Percentiles rank a stretch among this genome's conserved stretches.
Conservation (phyloP, 2,797 vertebrate species). For the Heliangelus exortis region DNA sequence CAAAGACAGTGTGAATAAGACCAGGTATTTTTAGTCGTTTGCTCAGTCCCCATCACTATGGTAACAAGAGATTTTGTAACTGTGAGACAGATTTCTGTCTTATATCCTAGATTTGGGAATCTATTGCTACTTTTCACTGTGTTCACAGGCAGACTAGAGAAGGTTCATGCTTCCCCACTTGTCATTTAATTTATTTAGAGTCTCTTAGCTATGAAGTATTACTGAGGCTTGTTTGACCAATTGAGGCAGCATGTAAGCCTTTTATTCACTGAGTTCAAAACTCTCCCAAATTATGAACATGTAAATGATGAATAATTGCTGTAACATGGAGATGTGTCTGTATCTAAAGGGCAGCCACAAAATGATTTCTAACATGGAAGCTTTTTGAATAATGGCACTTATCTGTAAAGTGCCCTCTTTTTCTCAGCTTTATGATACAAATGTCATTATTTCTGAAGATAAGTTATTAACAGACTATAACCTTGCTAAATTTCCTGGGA, state of each 20-base stretch:
- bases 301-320: conserved; percentile 26
- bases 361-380: background rate
- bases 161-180: background rate
- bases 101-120: conserved; percentile 55
- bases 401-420: conserved; percentile 8
- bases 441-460: conserved; percentile 28
- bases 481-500: background rate
- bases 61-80: conserved; percentile 69
- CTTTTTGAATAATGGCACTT: conserved; percentile 38
- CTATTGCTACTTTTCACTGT: conserved; percentile 14
- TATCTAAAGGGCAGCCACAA: conserved; percentile 38
- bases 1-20: conserved; percentile 61
- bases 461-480: conserved; percentile 15
- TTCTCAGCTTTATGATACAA: background rate
- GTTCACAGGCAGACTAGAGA: background rate
- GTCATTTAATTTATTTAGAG: conserved; percentile 41
- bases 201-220: background rate
- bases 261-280: conserved; percentile 8
- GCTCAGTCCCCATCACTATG: conserved; percentile 69
- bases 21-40: conserved; percentile 73
- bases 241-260: background rate
- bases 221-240: background rate
- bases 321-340: background rate
- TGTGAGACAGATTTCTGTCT: conserved; percentile 58
- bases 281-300: background rate